Percentiles rank a stretch among this genome's conserved stretches.
These are phyloP conservation scores for Temnopleurus reevesii DNA, from an alignment of 53 echinoderm and acorn worm species.

Conservation along the genomic window DNA sequence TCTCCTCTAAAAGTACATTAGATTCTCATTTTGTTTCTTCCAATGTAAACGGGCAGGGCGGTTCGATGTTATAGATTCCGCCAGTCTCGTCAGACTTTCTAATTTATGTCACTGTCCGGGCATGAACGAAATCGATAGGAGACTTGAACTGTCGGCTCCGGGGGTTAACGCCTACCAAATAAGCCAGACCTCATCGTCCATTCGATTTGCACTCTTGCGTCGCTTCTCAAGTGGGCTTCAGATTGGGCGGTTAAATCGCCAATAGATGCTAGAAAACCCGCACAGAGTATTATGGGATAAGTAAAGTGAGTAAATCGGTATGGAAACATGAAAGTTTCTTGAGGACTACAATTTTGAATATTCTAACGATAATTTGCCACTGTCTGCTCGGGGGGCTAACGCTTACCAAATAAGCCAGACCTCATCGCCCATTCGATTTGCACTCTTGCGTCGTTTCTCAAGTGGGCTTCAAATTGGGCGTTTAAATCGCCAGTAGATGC, in stretches of 20 bases:
- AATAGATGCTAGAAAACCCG: background rate
- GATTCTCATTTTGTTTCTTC: background rate
- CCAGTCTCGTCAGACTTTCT: background rate
- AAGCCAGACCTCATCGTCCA: background rate
- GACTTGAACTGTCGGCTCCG: slow-evolving; percentile 18
- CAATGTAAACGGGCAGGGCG: background rate
- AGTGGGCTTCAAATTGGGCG: slow-evolving; percentile 17
- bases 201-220: slow-evolving; percentile 37
- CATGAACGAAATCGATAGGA: slow-evolving; percentile 17
- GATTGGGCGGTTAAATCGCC: slow-evolving; percentile 7
- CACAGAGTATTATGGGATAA: too few relatives aligned
- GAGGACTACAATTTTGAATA: too few relatives aligned
- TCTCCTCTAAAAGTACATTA: background rate
- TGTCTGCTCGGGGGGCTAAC: background rate
- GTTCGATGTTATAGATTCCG: background rate
- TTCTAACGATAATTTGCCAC: too few relatives aligned
- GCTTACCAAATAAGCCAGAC: background rate
- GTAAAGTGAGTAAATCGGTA: background rate
- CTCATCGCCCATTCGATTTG: slow-evolving; percentile 8
- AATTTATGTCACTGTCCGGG: slow-evolving; percentile 12
- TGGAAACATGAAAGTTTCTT: too few relatives aligned
- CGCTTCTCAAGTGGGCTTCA: slow-evolving; percentile 6
- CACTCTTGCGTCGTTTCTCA: slow-evolving; percentile 15
- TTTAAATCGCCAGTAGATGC: slow-evolving; percentile 1
- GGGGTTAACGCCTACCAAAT: background rate